Conservation (phyloP, 2,113 vertebrate genomes). For the Salvelinus sp. region DNA sequence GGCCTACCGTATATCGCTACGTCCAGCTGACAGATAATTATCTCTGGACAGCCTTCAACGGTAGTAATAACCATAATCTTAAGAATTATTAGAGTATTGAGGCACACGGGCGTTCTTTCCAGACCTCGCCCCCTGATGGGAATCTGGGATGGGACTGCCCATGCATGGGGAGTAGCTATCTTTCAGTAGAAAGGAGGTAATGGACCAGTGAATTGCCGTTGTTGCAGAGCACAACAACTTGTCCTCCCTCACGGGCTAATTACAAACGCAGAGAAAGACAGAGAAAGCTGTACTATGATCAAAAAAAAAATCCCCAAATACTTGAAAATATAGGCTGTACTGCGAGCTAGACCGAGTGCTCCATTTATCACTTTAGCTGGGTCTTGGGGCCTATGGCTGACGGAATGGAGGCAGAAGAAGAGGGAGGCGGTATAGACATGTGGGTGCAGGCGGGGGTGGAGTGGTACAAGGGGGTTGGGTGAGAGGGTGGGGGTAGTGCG, state of each 20-base stretch:
- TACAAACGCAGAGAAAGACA: no score
- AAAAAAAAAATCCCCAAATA: no score
- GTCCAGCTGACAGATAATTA: conserved; percentile 13
- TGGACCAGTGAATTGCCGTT: no score
- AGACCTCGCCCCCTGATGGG: background rate
- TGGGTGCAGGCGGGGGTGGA: background rate
- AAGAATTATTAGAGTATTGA: background rate
- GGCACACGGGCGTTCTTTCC: background rate
- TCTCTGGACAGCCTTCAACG: background rate
- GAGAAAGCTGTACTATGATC: no score
- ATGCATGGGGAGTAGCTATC: no score
- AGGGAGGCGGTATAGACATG: background rate
- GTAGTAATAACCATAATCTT: background rate
- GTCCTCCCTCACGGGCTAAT: no score
- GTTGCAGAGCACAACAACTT: no score
- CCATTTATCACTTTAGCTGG: no score
- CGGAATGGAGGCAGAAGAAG: background rate
- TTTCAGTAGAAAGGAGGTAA: no score
- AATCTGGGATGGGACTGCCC: no score
- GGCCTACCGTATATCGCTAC: background rate
- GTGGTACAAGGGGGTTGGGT: background rate
- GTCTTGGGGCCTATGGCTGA: background rate
- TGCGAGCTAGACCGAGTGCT: no score
- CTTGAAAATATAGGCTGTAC: no score
- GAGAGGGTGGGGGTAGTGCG: background rate